Base-by-base conservation (phyloP, 2,113 vertebrate genomes). In the Brachionichthys hirsutus region DNA sequence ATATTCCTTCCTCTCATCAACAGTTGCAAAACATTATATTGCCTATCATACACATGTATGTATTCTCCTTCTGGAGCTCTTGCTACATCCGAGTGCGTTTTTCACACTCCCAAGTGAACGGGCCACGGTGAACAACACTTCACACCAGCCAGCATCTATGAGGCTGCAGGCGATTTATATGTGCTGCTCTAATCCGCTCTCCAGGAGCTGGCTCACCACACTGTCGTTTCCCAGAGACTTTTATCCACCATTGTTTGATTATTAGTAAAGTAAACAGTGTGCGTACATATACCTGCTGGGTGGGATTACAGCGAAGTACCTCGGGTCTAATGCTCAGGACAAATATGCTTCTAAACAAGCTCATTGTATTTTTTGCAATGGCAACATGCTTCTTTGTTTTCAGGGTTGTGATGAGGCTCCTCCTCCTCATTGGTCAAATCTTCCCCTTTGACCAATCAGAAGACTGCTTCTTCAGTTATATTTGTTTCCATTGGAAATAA, bases 101-200 rank as follows among this genome's bases (percentile, higher is more conserved):
- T 38, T 49, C 22, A 22, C 36, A 24, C 22, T 55, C 22, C 22
- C 18, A 38, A 24, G n/a, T 30, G 14, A 55, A 9, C 55, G 40
- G 15, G 2, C 15, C 12, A 1, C 10, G 9, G 2, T 24, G 41
- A 8, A 20, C 16, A 18, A 16, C 12, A 30, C 1, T 17, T 38
- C 38, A 45, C 18, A 42, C 14, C n/a, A 12, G 46, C 34, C 42
- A 35, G 14, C 20, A 19, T 56, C 8, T 43, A 18, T 14, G 7
- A 12, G 24, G 40, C 38, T 55, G 36, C 45, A 38, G 30, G 44
- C 44, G 48, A 61, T 54, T 49, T n/a, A 4, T 3, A 20, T 54
- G 45, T 47, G 10, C 30, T 42, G 9, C 14, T 54, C 16, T 5
- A 16, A 42, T n/a, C n/a, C n/a, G n/a, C n/a, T n/a, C n/a, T n/a